Evolutionary conservation across 2,888 invertebrate genomes (phyloP), one percentile per base, ranked within the genome.

Genomic region (Scaptomyza cyrtandrae): DNA sequence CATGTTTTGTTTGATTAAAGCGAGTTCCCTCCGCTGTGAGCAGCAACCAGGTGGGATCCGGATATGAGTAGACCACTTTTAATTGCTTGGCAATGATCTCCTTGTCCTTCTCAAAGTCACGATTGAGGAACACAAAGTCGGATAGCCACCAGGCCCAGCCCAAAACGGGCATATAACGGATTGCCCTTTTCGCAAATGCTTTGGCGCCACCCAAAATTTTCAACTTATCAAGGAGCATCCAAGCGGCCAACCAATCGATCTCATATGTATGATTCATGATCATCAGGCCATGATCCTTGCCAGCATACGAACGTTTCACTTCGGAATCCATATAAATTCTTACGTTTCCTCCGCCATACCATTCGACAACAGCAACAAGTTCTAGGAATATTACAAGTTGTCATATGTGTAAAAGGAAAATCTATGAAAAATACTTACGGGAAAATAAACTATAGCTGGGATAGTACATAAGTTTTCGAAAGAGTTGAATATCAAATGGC

Each of bases 141-240:
- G 97, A 96, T 92, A 98, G 97, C 92, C 97, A 96, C 98, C 98
- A 99, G 85, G 96, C 96, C 98, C 98, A 99, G 41, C 98, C 98
- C 78, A 98, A 94, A 3, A 97, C 95, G 19, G 99, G 99, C 75
- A 98, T 93, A 91, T 96, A 98, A 76, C 96, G 95, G 71, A 98
- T 95, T 10, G 96, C 95, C 92, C 97, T 97, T 93, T 99, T 99
- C 0, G 97, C 97, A 91, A 97, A 98, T 0, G 98, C 97, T 93
- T 98, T 98, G 80, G 97, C 96, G 91, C 97, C 97, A 95, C 98
- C 98, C 81, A 98, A 93, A 76, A 97, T 94, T 78, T 93, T 92
- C 75, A 96, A 93, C 80, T 96, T 90, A 93, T 98, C 98, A 85
- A 96, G 95, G 78, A 97, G 94, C 90, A 98, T 95, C 98, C 98